phyloP scores from a whole-genome alignment of 92 coral and sea anemone species.

The Porites divaricata region DNA sequence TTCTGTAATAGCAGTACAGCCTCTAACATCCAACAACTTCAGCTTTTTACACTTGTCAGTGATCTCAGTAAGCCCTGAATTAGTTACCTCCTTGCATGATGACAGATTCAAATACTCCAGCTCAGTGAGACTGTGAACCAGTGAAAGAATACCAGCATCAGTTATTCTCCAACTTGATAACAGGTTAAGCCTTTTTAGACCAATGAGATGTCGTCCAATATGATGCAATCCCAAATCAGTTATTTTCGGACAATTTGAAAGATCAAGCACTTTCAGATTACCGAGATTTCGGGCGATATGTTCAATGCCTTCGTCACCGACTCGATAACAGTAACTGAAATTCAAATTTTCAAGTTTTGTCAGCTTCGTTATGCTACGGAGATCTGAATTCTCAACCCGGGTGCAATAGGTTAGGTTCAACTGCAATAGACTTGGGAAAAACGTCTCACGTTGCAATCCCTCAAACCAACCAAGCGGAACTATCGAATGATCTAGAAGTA shows the following conservation, averaged over 20 bases:
- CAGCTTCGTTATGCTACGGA: conserved; percentile 68
- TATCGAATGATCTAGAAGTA: conserved; percentile 85
- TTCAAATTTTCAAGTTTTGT: conserved; percentile 73
- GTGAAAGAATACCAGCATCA: conserved; percentile 80
- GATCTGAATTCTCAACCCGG: conserved; percentile 84
- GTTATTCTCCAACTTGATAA: conserved; percentile 76
- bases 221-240: conserved; percentile 93
- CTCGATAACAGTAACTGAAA: conserved; percentile 87
- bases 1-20: conserved; percentile 55
- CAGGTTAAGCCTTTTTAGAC: conserved; percentile 65
- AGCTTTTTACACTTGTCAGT: conserved; percentile 78
- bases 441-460: conserved; percentile 63
- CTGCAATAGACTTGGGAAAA: too few relatives aligned
- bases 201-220: conserved; percentile 82
- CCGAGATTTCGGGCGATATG: conserved; percentile 73
- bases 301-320: conserved; percentile 81
- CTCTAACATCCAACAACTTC: conserved; percentile 53
- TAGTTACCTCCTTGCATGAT: conserved; percentile 78
- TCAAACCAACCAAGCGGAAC: conserved; percentile 98
- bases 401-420: conserved; percentile 85
- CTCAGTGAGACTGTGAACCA: conserved; percentile 75
- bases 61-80: conserved; percentile 58
- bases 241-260: conserved; percentile 81
- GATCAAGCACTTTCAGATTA: conserved; percentile 68
- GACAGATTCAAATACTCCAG: conserved; percentile 72